These are phyloP conservation scores for Colinus virginianus DNA, from an alignment of 2,113 vertebrate species.

Conservation along the genomic window DNA sequence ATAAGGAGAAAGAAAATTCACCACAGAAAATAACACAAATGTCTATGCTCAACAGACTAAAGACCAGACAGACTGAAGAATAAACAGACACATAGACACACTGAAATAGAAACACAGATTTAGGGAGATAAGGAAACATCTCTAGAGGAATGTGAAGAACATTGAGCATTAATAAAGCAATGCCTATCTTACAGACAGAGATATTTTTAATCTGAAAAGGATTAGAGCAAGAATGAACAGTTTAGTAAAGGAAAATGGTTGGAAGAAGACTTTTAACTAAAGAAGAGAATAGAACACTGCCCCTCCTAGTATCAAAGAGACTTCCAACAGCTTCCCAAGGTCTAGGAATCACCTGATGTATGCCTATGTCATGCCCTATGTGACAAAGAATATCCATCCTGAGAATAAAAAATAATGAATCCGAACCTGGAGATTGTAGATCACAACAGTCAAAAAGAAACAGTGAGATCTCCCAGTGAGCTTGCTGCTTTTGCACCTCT, in stretches of 20 bases:
- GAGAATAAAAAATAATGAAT: neutral
- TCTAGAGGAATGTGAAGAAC: neutral
- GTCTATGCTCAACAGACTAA: neutral
- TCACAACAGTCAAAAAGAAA: neutral
- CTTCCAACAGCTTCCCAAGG: neutral
- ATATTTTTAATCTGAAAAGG: neutral
- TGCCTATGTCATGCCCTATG: neutral
- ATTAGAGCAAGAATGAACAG: neutral
- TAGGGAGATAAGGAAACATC: neutral
- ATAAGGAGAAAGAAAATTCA: neutral
- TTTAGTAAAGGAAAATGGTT: neutral
- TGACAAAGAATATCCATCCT: neutral
- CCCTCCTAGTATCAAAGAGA: neutral
- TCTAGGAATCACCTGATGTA: neutral
- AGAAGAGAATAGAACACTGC: neutral
- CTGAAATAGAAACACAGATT: neutral
- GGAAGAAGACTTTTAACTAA: neutral
- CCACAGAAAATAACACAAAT: neutral
- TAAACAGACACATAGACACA: neutral
- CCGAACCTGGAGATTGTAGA: neutral
- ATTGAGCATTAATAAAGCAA: slow-evolving; percentile 18
- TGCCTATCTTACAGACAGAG: neutral
- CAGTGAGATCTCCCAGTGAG: neutral
- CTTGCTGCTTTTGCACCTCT: neutral
- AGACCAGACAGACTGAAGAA: neutral